Base-by-base conservation (phyloP, 2,113 vertebrate genomes). In the Crotalus viridis region DNA sequence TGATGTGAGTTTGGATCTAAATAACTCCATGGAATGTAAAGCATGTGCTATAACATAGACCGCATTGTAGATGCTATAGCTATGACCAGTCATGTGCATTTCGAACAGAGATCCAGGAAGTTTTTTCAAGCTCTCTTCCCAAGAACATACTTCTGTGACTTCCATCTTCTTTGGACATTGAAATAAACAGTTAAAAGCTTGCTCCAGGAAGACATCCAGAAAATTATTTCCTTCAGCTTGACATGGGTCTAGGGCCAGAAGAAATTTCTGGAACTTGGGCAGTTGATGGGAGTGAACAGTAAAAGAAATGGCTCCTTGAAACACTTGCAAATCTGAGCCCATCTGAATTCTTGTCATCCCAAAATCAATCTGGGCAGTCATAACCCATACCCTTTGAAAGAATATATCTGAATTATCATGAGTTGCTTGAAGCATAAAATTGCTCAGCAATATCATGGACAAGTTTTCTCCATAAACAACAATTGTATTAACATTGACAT, bases 41-140 rank as follows among this genome's bases (percentile, higher is more conserved):
- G 81, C 43, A 48, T 59, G 39, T 28, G 90, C 74, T 10, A 91
- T 15, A 15, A 24, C 74, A 57, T 91, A 85, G 39, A 86, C 54
- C 3, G 90, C 90, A 57, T 91, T 91, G 46, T 91, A 91, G 52
- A 91, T 85, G 26, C 74, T 46, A 13, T 91, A 91, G 54, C 90
- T 85, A 6, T 56, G 90, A 13, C 90, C 54, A 0, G 90, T 57
- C 90, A 91, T 91, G 74, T 9, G 3, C 22, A 46, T 28, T 91
- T 91, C 90, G 86, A 91, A 91, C 26, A 46, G 4, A 46, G 39
- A 8, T 5, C 0, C 3, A 5, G 74, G 24, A n/a, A 91, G 33
- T 15, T 26, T 85, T 13, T 59, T 85, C n/a, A 91, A 26, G 0
- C 6, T 59, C 10, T 91, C 90, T 26, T 91, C 24, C 54, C 90